Evolutionary conservation across 23 tunicate species (phyloP).

Genomic region (Pegea sp.): DNA sequence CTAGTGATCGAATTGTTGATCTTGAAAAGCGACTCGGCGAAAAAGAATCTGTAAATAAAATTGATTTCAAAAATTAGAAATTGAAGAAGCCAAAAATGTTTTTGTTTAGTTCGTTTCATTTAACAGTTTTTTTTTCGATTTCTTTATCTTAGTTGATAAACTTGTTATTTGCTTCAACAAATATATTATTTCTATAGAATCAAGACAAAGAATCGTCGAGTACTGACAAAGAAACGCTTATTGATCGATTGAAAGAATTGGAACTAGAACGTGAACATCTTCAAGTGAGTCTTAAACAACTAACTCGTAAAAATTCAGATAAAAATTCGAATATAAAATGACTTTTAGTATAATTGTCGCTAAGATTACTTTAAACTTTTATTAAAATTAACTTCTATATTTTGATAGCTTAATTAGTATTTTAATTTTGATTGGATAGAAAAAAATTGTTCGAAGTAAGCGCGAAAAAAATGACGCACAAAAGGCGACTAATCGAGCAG

Average conservation of each 20-base stretch:
- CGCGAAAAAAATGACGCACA: constrained; percentile 29
- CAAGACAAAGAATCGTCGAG: background rate
- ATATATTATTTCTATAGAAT: background rate
- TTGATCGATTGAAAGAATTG: background rate
- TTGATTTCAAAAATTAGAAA: background rate
- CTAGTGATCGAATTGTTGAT: constrained; percentile 14
- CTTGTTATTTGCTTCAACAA: background rate
- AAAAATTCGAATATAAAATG: too few relatives aligned
- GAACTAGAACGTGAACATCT: background rate
- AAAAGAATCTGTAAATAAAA: constrained; percentile 5
- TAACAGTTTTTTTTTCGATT: too few relatives aligned
- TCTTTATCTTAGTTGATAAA: too few relatives aligned
- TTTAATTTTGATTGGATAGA: too few relatives aligned
- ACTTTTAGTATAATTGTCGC: too few relatives aligned
- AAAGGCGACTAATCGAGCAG: constrained; percentile 22
- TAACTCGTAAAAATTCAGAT: too few relatives aligned
- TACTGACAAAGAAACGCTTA: background rate
- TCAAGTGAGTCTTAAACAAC: background rate
- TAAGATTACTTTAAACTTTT: too few relatives aligned
- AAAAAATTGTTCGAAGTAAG: constrained; percentile 2
- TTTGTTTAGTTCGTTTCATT: too few relatives aligned
- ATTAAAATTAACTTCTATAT: too few relatives aligned
- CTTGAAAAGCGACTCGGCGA: constrained; percentile 14
- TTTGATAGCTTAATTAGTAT: too few relatives aligned
- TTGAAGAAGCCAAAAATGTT: too few relatives aligned